Evolutionary conservation across 2,113 vertebrate genomes (phyloP).

Genomic region (Toxotes jaculatrix): DNA sequence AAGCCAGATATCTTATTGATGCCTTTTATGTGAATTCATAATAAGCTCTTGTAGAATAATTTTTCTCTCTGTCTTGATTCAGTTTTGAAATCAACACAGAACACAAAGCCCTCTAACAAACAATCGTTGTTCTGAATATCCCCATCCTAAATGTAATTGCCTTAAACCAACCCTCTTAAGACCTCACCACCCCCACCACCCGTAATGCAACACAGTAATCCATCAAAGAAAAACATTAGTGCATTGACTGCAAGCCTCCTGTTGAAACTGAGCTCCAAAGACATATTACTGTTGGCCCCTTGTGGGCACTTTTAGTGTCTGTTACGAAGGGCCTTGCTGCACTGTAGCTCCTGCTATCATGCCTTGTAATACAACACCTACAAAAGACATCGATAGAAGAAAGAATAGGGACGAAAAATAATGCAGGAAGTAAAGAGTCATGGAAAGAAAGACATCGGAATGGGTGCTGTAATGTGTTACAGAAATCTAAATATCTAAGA

Average conservation of each 20-base stretch:
- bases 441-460: constrained; percentile 33
- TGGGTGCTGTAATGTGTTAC: constrained; percentile 8
- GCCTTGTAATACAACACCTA: constrained; percentile 38
- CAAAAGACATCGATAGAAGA: constrained; percentile 34
- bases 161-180: constrained; percentile 64
- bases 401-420: constrained; percentile 20
- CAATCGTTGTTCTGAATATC: constrained; percentile 47
- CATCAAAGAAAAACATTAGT: constrained; percentile 77
- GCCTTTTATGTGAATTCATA: constrained; percentile 29
- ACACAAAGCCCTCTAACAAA: constrained; percentile 48
- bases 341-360: constrained; percentile 11
- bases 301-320: constrained; percentile 66
- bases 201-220: constrained; percentile 73
- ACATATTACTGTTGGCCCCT: constrained; percentile 68
- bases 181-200: constrained; percentile 39
- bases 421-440: constrained; percentile 13
- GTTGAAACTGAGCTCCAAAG: constrained; percentile 73
- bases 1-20: constrained; percentile 1
- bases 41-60: constrained; percentile 17
- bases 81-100: constrained; percentile 41
- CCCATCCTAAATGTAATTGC: constrained; percentile 70
- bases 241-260: constrained; percentile 64
- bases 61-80: constrained; percentile 22
- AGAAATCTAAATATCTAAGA: constrained; percentile 19
- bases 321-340: constrained; percentile 51